Evolutionary conservation across 1,140 invertebrate genomes (phyloP).

Genomic region (Acromyrmex echinatior): DNA sequence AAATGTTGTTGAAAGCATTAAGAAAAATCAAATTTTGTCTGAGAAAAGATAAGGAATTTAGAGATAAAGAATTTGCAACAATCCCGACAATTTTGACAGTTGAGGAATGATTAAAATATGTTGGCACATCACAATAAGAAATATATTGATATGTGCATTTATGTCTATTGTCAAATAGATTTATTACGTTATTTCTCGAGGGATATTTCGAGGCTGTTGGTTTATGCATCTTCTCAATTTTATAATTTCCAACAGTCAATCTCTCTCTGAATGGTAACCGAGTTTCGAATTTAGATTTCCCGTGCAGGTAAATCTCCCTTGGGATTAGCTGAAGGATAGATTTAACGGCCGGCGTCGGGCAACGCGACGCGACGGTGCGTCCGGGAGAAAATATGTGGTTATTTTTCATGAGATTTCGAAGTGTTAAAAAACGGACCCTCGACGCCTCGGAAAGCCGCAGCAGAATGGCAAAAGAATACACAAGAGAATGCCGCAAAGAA

Average conservation of each 20-base stretch:
- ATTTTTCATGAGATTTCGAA: conserved; percentile 50
- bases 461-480: conserved; percentile 44
- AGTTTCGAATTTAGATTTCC: conserved; percentile 10
- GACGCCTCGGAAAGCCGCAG: conserved; percentile 19
- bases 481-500: conserved; percentile 3
- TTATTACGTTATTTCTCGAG: too few relatives aligned
- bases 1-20: too few relatives aligned
- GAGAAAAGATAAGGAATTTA: too few relatives aligned
- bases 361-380: background rate
- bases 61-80: too few relatives aligned
- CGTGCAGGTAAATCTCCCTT: background rate
- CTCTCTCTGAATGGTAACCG: background rate
- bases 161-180: background rate
- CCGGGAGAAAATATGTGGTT: conserved; percentile 18
- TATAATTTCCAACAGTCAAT: conserved; percentile 6
- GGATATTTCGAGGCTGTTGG: background rate
- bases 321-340: conserved; percentile 11
- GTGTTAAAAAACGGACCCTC: conserved; percentile 29
- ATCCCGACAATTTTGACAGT: background rate
- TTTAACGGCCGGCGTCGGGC: background rate
- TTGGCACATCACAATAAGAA: background rate
- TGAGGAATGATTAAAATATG: background rate
- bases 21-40: too few relatives aligned
- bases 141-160: background rate
- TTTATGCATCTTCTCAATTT: background rate